Evolutionary conservation across 2,888 invertebrate species (phyloP), one percentile per base, ranked within the genome.

Genomic region (Embidobia sp.): DNA sequence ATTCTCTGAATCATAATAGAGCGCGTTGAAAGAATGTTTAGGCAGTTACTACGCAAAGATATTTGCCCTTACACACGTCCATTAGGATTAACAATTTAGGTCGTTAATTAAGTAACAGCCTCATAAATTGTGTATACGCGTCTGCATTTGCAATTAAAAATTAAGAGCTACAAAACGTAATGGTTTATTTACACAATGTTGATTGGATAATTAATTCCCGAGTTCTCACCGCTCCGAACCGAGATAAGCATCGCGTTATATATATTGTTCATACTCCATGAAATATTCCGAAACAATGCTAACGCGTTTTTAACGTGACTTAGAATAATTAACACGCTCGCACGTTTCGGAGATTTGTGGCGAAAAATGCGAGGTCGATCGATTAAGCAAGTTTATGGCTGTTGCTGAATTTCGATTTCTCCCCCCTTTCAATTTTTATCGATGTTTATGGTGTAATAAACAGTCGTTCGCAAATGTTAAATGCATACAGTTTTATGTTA

Each of bases 251-350:
- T 73, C 73, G 64, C 33, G 57, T 63, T 63, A 66, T 67, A 67
- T 59, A 61, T 67, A 74, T 74, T 67, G 67, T 67, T 76, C 69
- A 64, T 70, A 76, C 51, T 6, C 76, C 70, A 70, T 76, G 76
- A 76, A 70, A 76, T 76, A 76, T 67, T 74, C 59, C 33, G 46
- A 70, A 72, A 77, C 70, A 77, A 72, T 73, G 49, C 55, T 35
- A 72, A 77, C 72, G 77, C 51, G 49, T 72, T 72, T 77, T 72
- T 77, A 72, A 77, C 77, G 73, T 77, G 77, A 77, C 73, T 77
- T 33, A 19, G 42, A 73, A 67, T 63, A 73, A 73, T 77, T 77
- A 77, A 40, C 51, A 16, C 31, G 35, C 22, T 40, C 26, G 48
- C 74, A 46, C 55, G 67, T 51, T 48, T 37, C 16, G 5, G 2